Base-by-base conservation (phyloP, 2,888 invertebrate genomes). In the Sphinx pinastri region DNA sequence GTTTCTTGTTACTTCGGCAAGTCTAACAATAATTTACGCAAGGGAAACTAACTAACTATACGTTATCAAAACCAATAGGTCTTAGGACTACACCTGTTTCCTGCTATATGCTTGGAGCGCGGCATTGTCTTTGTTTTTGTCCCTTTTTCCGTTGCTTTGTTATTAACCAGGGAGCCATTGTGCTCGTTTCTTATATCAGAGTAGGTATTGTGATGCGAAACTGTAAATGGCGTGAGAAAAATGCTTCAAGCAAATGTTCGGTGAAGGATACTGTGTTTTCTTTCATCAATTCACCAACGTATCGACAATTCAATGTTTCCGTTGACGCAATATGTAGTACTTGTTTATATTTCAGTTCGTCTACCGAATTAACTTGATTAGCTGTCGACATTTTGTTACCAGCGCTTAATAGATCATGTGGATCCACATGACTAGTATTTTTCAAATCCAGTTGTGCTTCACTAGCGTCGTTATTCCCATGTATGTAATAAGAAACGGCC, bases 61-160 rank as follows among this genome's bases (percentile, higher is more conserved):
- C 54, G 59, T 54, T 63, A 63, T 45, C 12, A 54, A 69, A 69
- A 69, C 63, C 54, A 54, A 69, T 69, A 52, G 51, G 19, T 19
- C 68, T 59, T 38, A 54, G 19, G 71, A 75, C 76, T 79, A 76
- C 85, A 86, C 85, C 86, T 84, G 88, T 79, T 86, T 88, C 88
- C 88, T 86, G 84, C 68, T 52, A 16, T 49, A 31, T 59, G 81
- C 78, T 75, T 82, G 80, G 80, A 82, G 84, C 84, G 82, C 83
- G 79, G 80, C 83, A 86, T 87, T 87, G 87, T 88, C 79, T 82
- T 79, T 71, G 79, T 87, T 87, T 88, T 89, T 87, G 83, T 82
- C 76, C 72, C 74, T 74, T 76, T 38, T 76, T 79, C 84, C 82
- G 82, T 80, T 82, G 77, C 83, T 84, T 87, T 88, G 83, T 87